Evolutionary conservation across 2,888 invertebrate species (phyloP).

Genomic region (Heliconius charithonia): DNA sequence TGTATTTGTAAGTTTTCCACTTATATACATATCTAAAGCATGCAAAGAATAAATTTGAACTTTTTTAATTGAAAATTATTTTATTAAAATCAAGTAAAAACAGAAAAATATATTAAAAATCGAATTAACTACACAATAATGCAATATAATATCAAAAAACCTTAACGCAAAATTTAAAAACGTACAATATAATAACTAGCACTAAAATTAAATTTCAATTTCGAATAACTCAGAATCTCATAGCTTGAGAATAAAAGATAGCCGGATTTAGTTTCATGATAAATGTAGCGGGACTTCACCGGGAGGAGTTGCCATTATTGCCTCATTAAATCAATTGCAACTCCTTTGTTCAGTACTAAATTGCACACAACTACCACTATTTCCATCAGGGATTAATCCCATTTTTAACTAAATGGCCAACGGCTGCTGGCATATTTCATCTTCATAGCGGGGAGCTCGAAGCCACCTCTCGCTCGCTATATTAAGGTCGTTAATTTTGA

Average conservation of each 20-base stretch:
- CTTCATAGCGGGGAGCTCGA: conserved; percentile 75
- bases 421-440: conserved; percentile 77
- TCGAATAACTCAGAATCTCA: conserved; percentile 23
- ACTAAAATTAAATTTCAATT: conserved; percentile 9
- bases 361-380: conserved; percentile 78
- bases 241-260: conserved; percentile 30
- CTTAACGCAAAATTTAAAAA: not conserved
- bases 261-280: conserved; percentile 39
- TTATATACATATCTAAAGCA: no score
- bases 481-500: conserved; percentile 84
- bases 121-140: no score
- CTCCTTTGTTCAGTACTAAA: conserved; percentile 63
- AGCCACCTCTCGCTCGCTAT: conserved; percentile 76
- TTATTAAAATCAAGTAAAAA: no score
- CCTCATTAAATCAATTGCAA: conserved; percentile 65
- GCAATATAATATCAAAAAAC: not conserved
- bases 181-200: not conserved
- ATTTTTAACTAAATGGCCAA: conserved; percentile 82
- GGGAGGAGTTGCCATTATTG: conserved; percentile 47
- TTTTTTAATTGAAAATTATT: no score
- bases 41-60: no score
- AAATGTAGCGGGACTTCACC: conserved; percentile 41
- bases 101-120: no score
- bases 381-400: conserved; percentile 82
- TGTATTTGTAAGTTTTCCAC: no score